phyloP scores from a whole-genome alignment of 2,797 vertebrate genomes.

The Anabas testudineus region DNA sequence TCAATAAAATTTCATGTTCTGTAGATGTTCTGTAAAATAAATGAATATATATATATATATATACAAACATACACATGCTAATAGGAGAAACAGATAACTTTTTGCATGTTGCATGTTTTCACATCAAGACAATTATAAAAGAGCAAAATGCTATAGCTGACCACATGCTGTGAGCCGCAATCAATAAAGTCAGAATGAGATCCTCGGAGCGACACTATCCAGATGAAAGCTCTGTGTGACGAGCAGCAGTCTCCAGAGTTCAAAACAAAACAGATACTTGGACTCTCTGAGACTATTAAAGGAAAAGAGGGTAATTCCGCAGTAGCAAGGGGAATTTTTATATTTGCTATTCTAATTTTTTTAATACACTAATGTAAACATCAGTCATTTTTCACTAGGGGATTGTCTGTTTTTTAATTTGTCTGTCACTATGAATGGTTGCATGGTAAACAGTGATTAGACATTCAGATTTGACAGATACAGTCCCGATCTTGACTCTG shows the following conservation, averaged over 20 bases:
- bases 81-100: too few species aligned
- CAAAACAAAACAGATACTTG: slow-evolving; percentile 47
- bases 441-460: slow-evolving; percentile 17
- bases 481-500: slow-evolving; percentile 21
- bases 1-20: too few species aligned
- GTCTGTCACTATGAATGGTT: neutral
- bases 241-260: slow-evolving; percentile 55
- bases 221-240: slow-evolving; percentile 64
- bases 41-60: too few species aligned
- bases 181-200: slow-evolving; percentile 77
- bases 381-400: slow-evolving; percentile 33
- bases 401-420: slow-evolving; percentile 24
- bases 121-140: slow-evolving; percentile 81
- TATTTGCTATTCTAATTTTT: slow-evolving; percentile 37
- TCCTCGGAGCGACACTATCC: slow-evolving; percentile 68
- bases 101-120: slow-evolving; percentile 66
- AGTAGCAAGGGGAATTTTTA: slow-evolving; percentile 8
- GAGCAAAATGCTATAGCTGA: slow-evolving; percentile 74
- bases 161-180: slow-evolving; percentile 76
- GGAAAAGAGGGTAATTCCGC: slow-evolving; percentile 36
- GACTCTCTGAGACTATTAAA: slow-evolving; percentile 40
- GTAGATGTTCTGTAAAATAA: too few species aligned
- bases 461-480: slow-evolving; percentile 13
- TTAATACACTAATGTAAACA: slow-evolving; percentile 1
- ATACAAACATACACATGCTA: slow-evolving; percentile 3